Evolutionary conservation across 2,113 vertebrate species (phyloP), one percentile per base, ranked within the genome.

Genomic region (Syrrhaptes paradoxus): DNA sequence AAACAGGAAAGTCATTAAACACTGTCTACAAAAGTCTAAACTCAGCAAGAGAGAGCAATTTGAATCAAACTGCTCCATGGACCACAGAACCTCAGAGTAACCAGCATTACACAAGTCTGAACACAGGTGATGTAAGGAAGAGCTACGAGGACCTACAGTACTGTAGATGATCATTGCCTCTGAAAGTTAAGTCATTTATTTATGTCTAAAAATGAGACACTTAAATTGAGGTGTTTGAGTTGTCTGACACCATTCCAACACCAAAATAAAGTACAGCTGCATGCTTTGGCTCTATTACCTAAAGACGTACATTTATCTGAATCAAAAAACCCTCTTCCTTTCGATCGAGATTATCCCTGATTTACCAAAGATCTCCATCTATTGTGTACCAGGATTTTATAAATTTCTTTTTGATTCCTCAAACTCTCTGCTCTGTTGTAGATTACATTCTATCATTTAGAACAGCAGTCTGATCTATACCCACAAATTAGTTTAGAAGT

Each of bases 1-100:
- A 92, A 90, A 92, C 13, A 92, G 61, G 45, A 80, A 90, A 78
- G 91, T 83, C 52, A 78, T 76, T 93, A 85, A 95, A 85, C 20
- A 71, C 43, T 80, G 59, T 24, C 87, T 67, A 54, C 26, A 77
- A 63, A 94, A 90, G 55, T 38, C 71, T 74, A 36, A 91, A 79
- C 75, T 93, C 82, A 38, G 68, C 75, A 85, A 73, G 55, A 83
- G 41, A 92, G 22, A 73, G 48, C 10, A 77, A 63, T 36, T 9
- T 75, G 38, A 93, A 82, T 85, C 68, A 73, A 78, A 76, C 32
- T 66, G 58, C 72, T 4, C 0, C 24, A 22, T 19, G n/a, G 36
- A 82, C 54, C 66, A 54, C 41, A 94, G 45, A 92, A 72, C 7
- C 13, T 62, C 54, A 49, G 84, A 51, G 66, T 21, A 89, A 66